Evolutionary conservation across 92 coral and sea anemone genomes (phyloP), one percentile per base, ranked within the genome.

Genomic region (Heliopora coerulea): DNA sequence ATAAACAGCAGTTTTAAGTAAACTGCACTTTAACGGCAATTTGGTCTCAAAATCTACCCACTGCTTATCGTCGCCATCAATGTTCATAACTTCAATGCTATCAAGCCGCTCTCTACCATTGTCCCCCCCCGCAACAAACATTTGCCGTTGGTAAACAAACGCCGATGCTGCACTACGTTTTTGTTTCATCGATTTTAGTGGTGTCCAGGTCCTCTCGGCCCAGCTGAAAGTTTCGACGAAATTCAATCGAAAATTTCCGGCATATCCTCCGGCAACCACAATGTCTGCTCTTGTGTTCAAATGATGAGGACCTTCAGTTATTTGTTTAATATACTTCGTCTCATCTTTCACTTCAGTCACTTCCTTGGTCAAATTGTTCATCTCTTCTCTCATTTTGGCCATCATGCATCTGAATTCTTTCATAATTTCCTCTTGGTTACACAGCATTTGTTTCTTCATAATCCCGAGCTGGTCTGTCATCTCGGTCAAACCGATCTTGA

Each of bases 61-160:
- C 19, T n/a, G 3, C 26, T 8, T 28, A 2, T 54, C n/a, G 24
- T 19, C 69, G 3, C 3, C 23, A 13, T 26, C 56, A 41, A 44
- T 29, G 26, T 65, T 65, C 54, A 26, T 14, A 17, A 1, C 15
- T 65, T 39, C 56, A 0, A 65, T 39, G 15, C 54, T 37, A 42
- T 65, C 30, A 6, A 44, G 29, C 29, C 15, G 0, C 9, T 33
- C 17, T 8, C 10, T 15, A 28, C 24, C 26, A 39, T 3, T 18
- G 23, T 15, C 12, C 3, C 72, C 72, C 26, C 72, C 72, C 15
- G 42, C 42, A 20, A 65, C 72, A 19, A 63, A 63, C 49, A 63
- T 41, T 40, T 63, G 44, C 11, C 8, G 26, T 27, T 63, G n/a
- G 70, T 65, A 42, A 44, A 65, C 72, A 65, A 65, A n/a, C 20